Percentiles rank a stretch among this genome's conserved stretches.
These are phyloP conservation scores for Buathra laborator DNA, from an alignment of 2,888 invertebrate species.

Conservation along the genomic window DNA sequence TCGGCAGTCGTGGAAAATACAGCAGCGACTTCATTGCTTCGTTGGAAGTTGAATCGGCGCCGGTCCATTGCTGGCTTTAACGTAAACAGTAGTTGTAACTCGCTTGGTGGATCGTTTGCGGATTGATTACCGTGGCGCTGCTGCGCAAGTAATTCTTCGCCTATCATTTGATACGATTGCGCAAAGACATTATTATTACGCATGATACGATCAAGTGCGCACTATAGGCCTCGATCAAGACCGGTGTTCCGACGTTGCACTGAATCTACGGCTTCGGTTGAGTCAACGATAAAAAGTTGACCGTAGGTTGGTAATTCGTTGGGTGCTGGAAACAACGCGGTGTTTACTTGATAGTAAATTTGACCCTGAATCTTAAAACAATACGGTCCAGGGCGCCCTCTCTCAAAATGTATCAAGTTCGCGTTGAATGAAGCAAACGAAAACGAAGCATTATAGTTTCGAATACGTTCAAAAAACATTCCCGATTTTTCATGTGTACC, in stretches of 20 bases:
- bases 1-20: constrained; percentile 68
- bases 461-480: constrained; percentile 41
- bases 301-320: constrained; percentile 65
- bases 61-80: constrained; percentile 68
- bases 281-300: constrained; percentile 69
- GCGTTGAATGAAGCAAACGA: constrained; percentile 66
- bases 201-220: constrained; percentile 61
- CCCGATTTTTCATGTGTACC: constrained; percentile 44
- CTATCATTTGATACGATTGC: constrained; percentile 38
- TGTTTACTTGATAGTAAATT: constrained; percentile 61
- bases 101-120: constrained; percentile 27
- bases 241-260: constrained; percentile 32
- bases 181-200: not conserved
- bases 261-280: constrained; percentile 62
- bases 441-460: constrained; percentile 40
- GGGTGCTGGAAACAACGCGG: constrained; percentile 53
- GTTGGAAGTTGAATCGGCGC: constrained; percentile 68
- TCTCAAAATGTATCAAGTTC: constrained; percentile 57
- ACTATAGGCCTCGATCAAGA: constrained; percentile 58
- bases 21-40: constrained; percentile 70
- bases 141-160: constrained; percentile 56
- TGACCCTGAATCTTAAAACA: too few species aligned
- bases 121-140: constrained; percentile 40
- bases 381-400: constrained; percentile 41
- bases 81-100: constrained; percentile 66